Evolutionary conservation across 1,140 invertebrate species (phyloP), one percentile per base, ranked within the genome.

Genomic region (Halictus rubicundus): DNA sequence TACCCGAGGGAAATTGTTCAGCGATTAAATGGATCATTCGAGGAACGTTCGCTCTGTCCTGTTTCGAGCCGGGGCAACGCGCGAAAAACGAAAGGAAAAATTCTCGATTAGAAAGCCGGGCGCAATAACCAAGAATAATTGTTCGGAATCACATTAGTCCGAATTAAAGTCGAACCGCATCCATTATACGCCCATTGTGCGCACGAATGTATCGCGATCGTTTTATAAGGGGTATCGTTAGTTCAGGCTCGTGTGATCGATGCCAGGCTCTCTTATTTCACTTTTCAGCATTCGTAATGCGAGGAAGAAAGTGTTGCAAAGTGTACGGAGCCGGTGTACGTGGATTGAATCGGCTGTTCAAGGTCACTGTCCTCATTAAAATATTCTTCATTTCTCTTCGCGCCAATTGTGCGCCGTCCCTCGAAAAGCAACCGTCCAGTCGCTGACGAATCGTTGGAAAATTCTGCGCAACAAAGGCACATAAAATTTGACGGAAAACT

Each of bases 41-140:
- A 10, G n/a, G 1, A 6, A 21, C 49, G 10, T 1, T 4, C 10
- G 2, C 10, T 46, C 42, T 19, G 8, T n/a, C 10, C 19, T 21
- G 9, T 27, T 6, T 7, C 52, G 21, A 27, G 14, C 21, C 16
- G 14, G 21, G 4, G 8, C 19, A 32, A 1, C 21, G 27, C 16
- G 2, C 0, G 71, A 65, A 12, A 19, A 66, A 66, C 14, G 71
- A 32, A 37, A 12, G 61, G 19, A 75, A 66, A 37, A 46, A 57
- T 14, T 7, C 21, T 4, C 8, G 60, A 68, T 68, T 75, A 54
- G 73, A 75, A 75, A 75, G 73, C 23, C n/a, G 37, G 9, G 21
- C 19, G 49, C 23, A 19, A 57, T 42, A 42, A 27, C 54, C 27
- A 49, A 25, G 0, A 4, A 32, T 54, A 74, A 74, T 74, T n/a